Base-by-base conservation (phyloP, 2,113 vertebrate genomes). In the Neopipo cinnamomea region DNA sequence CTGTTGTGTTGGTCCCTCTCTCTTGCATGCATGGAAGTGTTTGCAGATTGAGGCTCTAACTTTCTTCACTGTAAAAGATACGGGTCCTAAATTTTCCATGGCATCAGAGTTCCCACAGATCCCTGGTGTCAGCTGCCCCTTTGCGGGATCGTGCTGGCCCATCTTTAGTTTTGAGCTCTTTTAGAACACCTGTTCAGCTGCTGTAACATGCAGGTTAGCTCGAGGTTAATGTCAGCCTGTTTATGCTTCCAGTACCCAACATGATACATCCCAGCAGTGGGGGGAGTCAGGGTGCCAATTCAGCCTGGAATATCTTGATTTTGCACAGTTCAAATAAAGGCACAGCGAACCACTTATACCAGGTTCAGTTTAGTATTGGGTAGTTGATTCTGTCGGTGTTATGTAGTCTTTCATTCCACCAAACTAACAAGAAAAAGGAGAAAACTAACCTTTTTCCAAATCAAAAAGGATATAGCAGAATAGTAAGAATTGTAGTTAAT, bases 191-290 rank as follows among this genome's bases (percentile, higher is more conserved):
- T 70, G 5, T 79, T 55, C n/a, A 18, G 20, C 74, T 63, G 28
- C n/a, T 30, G 7, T 37, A 41, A 42, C 0, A 0, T 55, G 8
- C 53, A 20, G 39, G 42, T 35, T 83, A 46, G 47, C 24, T 62
- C 11, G 11, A 59, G 58, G 12, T 37, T 76, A 5, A 9, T 18
- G 35, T 53, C 10, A 3, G 9, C 46, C 30, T 61, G 52, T 75
- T n/a, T 71, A 0, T 85, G 66, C 55, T 67, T 80, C n/a, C 61
- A 12, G 41, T 47, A 53, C 28, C 47, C 17, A 58, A 1, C 0
- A 0, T 2, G 0, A 31, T 35, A 19, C 28, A 16, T 68, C 55
- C n/a, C 31, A n/a, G 58, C 31, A 53, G 11, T 1, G 3, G 41
- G 20, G 13, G 49, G 30, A 47, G 14, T 52, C 41, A 18, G 22